Conservation (phyloP, 2,888 invertebrate species). For the Chymomyza fuscimana region DNA sequence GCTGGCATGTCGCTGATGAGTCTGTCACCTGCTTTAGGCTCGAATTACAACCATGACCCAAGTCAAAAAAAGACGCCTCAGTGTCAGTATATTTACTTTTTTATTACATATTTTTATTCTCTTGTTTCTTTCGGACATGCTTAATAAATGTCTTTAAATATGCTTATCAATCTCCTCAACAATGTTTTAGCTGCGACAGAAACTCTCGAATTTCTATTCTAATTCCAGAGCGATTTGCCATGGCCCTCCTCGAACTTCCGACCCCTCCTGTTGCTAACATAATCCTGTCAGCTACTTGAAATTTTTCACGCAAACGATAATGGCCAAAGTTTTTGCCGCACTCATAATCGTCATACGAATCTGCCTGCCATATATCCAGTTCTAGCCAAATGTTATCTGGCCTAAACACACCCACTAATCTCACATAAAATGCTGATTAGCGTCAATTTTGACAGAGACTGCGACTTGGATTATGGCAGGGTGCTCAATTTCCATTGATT, state of each 20-base stretch:
- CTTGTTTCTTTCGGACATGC: not conserved
- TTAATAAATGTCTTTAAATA: not conserved
- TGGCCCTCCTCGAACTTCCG: slow-evolving; percentile 19
- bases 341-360: not conserved
- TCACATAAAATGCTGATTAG: slow-evolving; percentile 74
- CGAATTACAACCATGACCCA: not conserved
- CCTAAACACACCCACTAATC: slow-evolving; percentile 46
- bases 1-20: not conserved
- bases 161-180: not conserved
- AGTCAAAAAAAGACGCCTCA: not conserved
- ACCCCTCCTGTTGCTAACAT: slow-evolving; percentile 1
- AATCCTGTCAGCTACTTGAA: slow-evolving; percentile 35
- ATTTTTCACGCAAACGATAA: slow-evolving; percentile 52
- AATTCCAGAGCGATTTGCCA: not conserved
- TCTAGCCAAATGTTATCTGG: slow-evolving; percentile 18
- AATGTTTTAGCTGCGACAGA: too few relatives aligned
- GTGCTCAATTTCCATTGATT: slow-evolving; percentile 68
- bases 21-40: not conserved
- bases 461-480: slow-evolving; percentile 3
- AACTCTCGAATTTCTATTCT: not conserved
- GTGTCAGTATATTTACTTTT: not conserved
- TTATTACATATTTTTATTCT: not conserved
- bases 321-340: slow-evolving; percentile 59
- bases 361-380: not conserved
- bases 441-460: slow-evolving; percentile 36